Base-by-base conservation (phyloP, 2,113 vertebrate species). In the Paradisaea rubra region DNA sequence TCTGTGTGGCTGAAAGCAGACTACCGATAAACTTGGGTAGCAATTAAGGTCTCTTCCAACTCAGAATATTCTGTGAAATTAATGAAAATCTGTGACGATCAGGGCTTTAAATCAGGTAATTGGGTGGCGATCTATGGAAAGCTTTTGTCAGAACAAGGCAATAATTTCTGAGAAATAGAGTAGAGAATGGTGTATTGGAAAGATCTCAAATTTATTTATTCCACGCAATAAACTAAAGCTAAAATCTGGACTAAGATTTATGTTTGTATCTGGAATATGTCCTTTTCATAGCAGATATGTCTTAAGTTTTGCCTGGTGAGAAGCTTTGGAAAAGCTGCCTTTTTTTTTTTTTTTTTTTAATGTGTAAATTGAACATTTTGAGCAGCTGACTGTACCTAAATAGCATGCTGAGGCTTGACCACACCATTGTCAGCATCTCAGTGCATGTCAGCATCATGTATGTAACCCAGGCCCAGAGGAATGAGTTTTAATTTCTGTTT, bases 381-480 rank as follows among this genome's bases (percentile, higher is more conserved):
- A 71, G 57, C 13, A 44, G 30, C 39, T 63, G 53, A 19, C 10
- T 14, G 20, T 66, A 25, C 17, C 8, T 20, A 16, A 23, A 19
- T 35, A 54, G 6, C 7, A 4, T 33, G 6, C 24, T 70, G 24
- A 50, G 18, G 21, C 13, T 31, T 81, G 27, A 45, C 20, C 35
- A 33, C 7, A 10, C 6, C 16, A 6, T 19, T 6, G 9, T 23
- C 0, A 0, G 39, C 15, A 11, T 39, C 30, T 53, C 10, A 15
- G 1, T 50, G 35, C 12, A 1, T 7, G 4, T 39, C 3, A 3
- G 25, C 28, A 35, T 35, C 4, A 1, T 20, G 3, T 11, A 0
- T 65, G 6, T 39, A 59, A 30, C 6, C 13, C 27, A 54, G 33
- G 30, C 37, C 45, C 49, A 15, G n/a, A 84, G 28, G 41, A 68